Evolutionary conservation across 2,113 vertebrate species (phyloP).

Genomic region (Nothocercus julius): DNA sequence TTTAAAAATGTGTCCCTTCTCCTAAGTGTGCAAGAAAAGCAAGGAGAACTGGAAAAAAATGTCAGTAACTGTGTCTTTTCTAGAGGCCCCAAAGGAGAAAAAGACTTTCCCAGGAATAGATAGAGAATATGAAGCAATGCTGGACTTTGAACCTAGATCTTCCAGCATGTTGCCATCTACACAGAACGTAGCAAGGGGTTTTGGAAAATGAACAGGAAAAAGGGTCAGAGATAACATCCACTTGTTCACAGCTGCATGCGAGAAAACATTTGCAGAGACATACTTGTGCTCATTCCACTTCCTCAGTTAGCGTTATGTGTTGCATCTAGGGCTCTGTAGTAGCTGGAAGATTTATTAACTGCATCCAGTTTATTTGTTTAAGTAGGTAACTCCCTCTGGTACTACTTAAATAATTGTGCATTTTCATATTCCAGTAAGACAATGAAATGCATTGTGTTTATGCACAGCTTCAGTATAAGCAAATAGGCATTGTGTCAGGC

Average conservation of each 20-base stretch:
- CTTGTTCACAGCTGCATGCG: not conserved
- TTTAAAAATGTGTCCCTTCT: not conserved
- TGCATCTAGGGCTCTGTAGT: not conserved
- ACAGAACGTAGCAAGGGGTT: not conserved
- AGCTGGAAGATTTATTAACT: slow-evolving; percentile 40
- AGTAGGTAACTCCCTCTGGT: slow-evolving; percentile 33
- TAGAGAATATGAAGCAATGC: not conserved
- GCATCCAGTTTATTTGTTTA: not conserved
- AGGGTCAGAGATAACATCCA: not conserved
- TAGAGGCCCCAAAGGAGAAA: not conserved
- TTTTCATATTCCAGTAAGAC: slow-evolving; percentile 24
- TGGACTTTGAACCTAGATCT: not conserved
- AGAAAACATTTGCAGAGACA: not conserved
- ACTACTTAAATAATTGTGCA: not conserved
- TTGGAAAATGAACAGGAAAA: not conserved
- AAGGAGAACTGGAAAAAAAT: not conserved
- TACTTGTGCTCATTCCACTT: slow-evolving; percentile 21
- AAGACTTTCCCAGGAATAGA: not conserved
- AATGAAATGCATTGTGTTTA: not conserved
- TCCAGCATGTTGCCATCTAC: not conserved
- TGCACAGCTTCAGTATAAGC: not conserved
- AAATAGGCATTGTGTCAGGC: not conserved
- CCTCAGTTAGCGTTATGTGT: not conserved
- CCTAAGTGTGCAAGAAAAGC: not conserved
- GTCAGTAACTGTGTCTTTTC: not conserved